Conservation (phyloP, 2,888 invertebrate genomes). For the Linnaemya vulpina region DNA sequence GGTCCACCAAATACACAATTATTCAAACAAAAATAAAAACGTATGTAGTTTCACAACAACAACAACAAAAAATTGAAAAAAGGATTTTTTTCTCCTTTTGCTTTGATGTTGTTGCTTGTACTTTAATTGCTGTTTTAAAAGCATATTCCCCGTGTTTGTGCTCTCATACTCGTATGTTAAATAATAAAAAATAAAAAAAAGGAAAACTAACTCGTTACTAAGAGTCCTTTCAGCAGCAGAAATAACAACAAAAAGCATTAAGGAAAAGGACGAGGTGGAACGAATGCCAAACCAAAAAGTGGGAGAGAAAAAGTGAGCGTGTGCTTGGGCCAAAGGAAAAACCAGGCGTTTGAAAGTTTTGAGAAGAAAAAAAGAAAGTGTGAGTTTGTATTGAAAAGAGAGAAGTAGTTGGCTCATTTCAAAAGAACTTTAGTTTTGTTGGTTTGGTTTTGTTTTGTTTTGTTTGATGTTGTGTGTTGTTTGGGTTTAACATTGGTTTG, state of each 20-base stretch:
- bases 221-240: slow-evolving; percentile 55
- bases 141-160: slow-evolving; percentile 68
- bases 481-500: slow-evolving; percentile 68
- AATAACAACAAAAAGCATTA: slow-evolving; percentile 43
- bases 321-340: slow-evolving; percentile 20
- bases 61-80: slow-evolving; percentile 49
- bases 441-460: slow-evolving; percentile 63
- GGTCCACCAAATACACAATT: slow-evolving; percentile 36
- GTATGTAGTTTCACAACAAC: slow-evolving; percentile 56
- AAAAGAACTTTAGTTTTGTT: slow-evolving; percentile 69
- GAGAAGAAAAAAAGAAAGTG: slow-evolving; percentile 9
- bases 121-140: slow-evolving; percentile 72
- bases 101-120: slow-evolving; percentile 71
- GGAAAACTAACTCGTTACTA: slow-evolving; percentile 65
- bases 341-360: slow-evolving; percentile 1
- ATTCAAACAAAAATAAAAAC: slow-evolving; percentile 41
- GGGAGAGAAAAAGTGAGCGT: slow-evolving; percentile 10
- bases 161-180: slow-evolving; percentile 45
- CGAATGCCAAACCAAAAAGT: slow-evolving; percentile 4
- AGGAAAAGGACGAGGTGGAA: slow-evolving; percentile 47
- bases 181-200: slow-evolving; percentile 30
- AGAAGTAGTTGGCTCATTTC: slow-evolving; percentile 53
- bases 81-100: slow-evolving; percentile 59
- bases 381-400: slow-evolving; percentile 46
- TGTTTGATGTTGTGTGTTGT: slow-evolving; percentile 65